Evolutionary conservation across 2,113 vertebrate species (phyloP), one percentile per base, ranked within the genome.

Genomic region (Sebastes fasciatus): DNA sequence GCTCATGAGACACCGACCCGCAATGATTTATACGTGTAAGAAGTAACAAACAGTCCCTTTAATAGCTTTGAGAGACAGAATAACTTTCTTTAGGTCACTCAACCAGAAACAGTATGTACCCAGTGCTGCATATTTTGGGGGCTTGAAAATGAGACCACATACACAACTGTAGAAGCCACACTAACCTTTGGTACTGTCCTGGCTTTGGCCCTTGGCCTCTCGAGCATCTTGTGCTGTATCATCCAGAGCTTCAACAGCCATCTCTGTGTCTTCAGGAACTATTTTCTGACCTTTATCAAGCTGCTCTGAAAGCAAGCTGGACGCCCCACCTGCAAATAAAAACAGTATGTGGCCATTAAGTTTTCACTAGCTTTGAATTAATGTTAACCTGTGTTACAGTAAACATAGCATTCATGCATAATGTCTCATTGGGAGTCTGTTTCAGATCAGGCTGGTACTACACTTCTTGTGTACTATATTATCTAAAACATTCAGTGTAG

Each of bases 171-270:
- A 26, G 61, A 16, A 63, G n/a, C 17, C 6, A 3, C 21, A 77
- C 92, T 57, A 70, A 92, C 92, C 93, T 93, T 77, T 89, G 46
- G 57, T 12, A 1, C 26, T 7, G 10, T 71, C 79, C 49, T 80
- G 84, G 63, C 19, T 86, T 23, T 72, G 79, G 46, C 48, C 46
- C 21, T 58, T 71, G 40, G 57, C 11, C n/a, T 13, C 49, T n/a
- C 65, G 6, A 0, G 6, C 0, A 11, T 88, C 87, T 16, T 63
- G 52, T 1, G 57, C 51, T 54, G 58, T 10, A 21, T 34, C 73
- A 6, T 84, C 77, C 34, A 79, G 45, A 71, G 81, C 80, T 5
- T 93, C 91, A 4, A 69, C 82, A 3, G 72, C 79, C 78, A 91
- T 87, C 63, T 90, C 85, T 1, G 68, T 12, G 5, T 84, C 82